These are phyloP conservation scores for Meghimatium bilineatum DNA, from an alignment of 2,888 invertebrate genomes.

Conservation along the genomic window DNA sequence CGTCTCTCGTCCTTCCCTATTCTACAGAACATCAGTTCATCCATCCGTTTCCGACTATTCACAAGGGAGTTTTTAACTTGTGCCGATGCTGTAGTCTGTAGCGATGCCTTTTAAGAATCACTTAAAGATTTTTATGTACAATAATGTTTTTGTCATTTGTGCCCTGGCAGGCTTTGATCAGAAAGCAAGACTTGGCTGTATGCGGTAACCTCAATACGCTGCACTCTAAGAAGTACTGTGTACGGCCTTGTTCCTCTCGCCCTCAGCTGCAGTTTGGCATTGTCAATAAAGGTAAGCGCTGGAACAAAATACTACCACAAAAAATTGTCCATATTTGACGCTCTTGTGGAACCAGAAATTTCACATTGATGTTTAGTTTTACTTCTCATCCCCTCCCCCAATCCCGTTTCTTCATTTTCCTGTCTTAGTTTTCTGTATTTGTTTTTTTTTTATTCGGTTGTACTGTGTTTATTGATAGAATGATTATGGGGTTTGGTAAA, in stretches of 20 bases:
- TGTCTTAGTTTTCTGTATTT: not conserved
- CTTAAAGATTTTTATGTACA: not conserved
- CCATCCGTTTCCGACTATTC: not conserved
- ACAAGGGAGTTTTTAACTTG: not conserved
- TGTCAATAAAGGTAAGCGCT: constrained; percentile 8
- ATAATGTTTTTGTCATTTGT: not conserved
- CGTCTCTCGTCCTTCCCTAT: not conserved
- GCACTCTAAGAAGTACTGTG: not conserved
- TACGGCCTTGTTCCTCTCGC: not conserved
- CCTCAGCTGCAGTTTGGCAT: not conserved
- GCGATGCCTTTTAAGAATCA: not conserved
- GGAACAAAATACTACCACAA: not conserved
- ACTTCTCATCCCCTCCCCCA: too few species aligned
- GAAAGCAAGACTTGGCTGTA: not conserved
- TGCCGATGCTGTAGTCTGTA: not conserved
- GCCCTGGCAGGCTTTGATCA: not conserved
- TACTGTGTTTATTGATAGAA: not conserved
- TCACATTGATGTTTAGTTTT: not conserved
- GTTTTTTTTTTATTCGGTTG: not conserved
- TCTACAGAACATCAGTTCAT: not conserved
- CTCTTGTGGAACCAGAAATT: not conserved
- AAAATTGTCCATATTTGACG: not conserved
- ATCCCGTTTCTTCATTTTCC: not conserved
- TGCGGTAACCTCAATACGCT: not conserved
- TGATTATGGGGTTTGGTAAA: not conserved